Base-by-base conservation (phyloP, 2,113 vertebrate species). In the Ifrita kowaldi region DNA sequence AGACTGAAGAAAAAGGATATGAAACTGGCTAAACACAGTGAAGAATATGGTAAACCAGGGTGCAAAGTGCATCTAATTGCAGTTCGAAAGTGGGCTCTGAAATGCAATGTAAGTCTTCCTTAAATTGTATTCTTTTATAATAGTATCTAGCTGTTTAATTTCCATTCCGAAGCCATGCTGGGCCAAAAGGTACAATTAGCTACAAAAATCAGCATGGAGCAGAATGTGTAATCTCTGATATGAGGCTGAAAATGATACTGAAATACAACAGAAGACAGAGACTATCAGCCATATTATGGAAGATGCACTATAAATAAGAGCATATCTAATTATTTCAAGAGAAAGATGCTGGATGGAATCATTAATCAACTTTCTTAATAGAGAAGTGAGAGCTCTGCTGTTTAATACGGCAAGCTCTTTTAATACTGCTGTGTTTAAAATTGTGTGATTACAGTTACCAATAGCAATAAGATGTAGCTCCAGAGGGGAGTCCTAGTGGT, bases 81-180 rank as follows among this genome's bases (percentile, higher is more conserved):
- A 47, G 65, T 87, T 86, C 78, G 83, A 90, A 69, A 57, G 55
- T 16, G 77, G 87, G 84, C 91, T 88, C 97, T 87, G 86, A 95
- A 79, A 84, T 81, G 64, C 62, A 71, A 75, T 44, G 98, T 98
- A 98, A 98, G 98, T 98, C 95, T 93, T 84, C 84, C 44, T 79
- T 88, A 87, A 89, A 83, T 53, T 92, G 21, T 91, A n/a, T 95
- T 77, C 44, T 93, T 93, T 78, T 46, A 50, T 59, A 81, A 30
- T 49, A 94, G 10, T 73, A 81, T 67, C 82, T 83, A 73, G 49
- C 87, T 82, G 85, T 91, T 96, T 90, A 39, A 93, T 96, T 88
- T 93, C 79, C 55, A 84, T 89, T 93, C 79, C 6, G 69, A 92
- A 96, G 74, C 41, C 85, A 87, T 64, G 42, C 71, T 94, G 93